phyloP scores from a whole-genome alignment of 2,888 invertebrate genomes.

The Isotomurus palustris region DNA sequence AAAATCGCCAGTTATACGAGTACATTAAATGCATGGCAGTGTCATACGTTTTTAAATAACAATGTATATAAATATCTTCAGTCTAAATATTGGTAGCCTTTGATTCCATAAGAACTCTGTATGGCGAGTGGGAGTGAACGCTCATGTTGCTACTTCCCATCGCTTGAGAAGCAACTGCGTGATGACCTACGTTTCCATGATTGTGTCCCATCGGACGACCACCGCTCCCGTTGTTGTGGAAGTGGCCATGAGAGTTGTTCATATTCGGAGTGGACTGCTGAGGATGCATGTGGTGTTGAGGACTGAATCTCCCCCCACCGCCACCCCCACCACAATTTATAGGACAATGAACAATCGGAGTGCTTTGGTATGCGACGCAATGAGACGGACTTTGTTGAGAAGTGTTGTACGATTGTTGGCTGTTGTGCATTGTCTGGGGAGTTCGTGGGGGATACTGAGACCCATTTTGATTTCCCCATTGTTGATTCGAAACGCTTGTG shows the following conservation, averaged over 20 bases:
- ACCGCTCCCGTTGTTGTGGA: slow-evolving; percentile 29
- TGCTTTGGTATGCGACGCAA: slow-evolving; percentile 37
- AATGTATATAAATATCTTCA: slow-evolving; percentile 4
- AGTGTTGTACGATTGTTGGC: slow-evolving; percentile 6
- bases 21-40: too few species aligned
- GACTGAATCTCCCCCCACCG: slow-evolving; percentile 39
- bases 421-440: slow-evolving; percentile 20
- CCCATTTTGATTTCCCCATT: slow-evolving; percentile 9
- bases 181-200: slow-evolving; percentile 22
- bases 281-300: slow-evolving; percentile 28
- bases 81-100: slow-evolving; percentile 44
- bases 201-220: slow-evolving; percentile 11
- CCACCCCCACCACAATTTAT: slow-evolving; percentile 42
- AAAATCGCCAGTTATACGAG: too few species aligned
- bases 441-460: slow-evolving; percentile 24
- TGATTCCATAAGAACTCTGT: slow-evolving; percentile 43
- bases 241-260: slow-evolving; percentile 32
- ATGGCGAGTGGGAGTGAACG: slow-evolving; percentile 40
- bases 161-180: neutral
- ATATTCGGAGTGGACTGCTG: slow-evolving; percentile 9
- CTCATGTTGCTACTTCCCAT: slow-evolving; percentile 19
- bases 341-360: slow-evolving; percentile 45
- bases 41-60: too few species aligned
- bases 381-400: slow-evolving; percentile 7
- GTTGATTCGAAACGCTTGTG: slow-evolving; percentile 50